Percentiles rank a stretch among this genome's conserved stretches.
Conservation (phyloP, 2,797 vertebrate genomes). For the Fistularia tabacaria region DNA sequence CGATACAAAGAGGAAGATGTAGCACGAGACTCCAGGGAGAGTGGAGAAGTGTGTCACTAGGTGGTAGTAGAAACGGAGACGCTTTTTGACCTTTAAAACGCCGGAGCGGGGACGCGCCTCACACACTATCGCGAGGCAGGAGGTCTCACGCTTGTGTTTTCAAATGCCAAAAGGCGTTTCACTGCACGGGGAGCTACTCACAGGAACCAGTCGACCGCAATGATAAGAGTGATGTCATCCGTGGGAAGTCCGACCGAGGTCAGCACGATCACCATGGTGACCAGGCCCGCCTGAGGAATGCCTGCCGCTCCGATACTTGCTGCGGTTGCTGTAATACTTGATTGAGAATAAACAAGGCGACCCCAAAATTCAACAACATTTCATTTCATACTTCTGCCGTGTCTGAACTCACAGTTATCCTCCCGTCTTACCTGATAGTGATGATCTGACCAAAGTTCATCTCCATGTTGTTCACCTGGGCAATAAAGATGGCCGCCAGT, state of each 20-base stretch:
- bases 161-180: too few species aligned
- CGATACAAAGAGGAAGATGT: conserved; percentile 67
- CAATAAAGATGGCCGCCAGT: conserved; percentile 95
- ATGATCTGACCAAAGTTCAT: conserved; percentile 98
- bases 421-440: conserved; percentile 86
- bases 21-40: conserved; percentile 68
- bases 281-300: conserved; percentile 95
- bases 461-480: conserved; percentile 96
- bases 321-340: conserved; percentile 94
- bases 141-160: background rate
- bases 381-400: background rate
- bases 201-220: conserved; percentile 98
- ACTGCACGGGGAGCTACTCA: conserved; percentile 73
- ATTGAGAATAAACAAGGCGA: conserved; percentile 8
- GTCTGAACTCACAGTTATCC: too few species aligned
- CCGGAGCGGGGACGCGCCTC: too few species aligned
- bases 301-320: conserved; percentile 96
- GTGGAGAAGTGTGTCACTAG: conserved; percentile 73
- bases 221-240: conserved; percentile 97
- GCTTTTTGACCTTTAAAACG: conserved; percentile 16
- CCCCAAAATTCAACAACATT: background rate
- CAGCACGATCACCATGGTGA: conserved; percentile 98
- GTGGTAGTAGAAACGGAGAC: conserved; percentile 53
- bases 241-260: conserved; percentile 97
- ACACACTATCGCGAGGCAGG: too few species aligned